Base-by-base conservation (phyloP, 2,797 vertebrate species). In the Helarctos malayanus region DNA sequence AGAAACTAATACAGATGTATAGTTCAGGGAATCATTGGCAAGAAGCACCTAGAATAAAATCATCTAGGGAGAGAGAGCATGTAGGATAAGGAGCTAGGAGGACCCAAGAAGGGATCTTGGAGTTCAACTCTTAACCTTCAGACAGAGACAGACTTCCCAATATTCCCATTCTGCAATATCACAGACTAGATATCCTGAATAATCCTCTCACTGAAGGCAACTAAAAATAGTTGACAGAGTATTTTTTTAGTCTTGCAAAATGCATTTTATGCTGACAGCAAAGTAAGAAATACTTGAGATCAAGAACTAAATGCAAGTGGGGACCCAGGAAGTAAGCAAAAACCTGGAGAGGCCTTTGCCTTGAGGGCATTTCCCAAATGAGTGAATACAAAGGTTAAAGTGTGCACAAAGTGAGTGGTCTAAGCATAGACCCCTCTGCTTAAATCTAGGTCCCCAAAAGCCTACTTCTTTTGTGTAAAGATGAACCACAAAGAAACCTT, bases 221-320 rank as follows among this genome's bases (percentile, higher is more conserved):
- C 78, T 59, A 45, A 92, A 97, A 78, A 76, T 76, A 47, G 56
- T 32, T 56, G 41, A 65, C 54, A 52, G 88, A 73, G 18, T 78
- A 78, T 73, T 80, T 94, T 93, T 97, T 75, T 18, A 93, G 83
- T 91, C 54, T 89, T 94, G 79, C 89, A 29, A 94, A 86, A 86
- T 80, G 57, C 23, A 80, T 89, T 84, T 83, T 94, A 27, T 96
- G 14, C 54, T 92, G 71, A 59, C 35, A 86, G 65, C 18, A 93
- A 93, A 91, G 54, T 71, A 86, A 91, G 29, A 35, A 86, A 29
- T 57, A 54, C 35, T 89, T 63, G 61, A 94, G 38, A 35, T 65
- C 56, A 93, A 65, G 38, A 86, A 81, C 63, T 52, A 92, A 96
- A 63, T 81, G 18, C 63, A 89, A 89, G 18, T 49, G 49, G 23